A percentile compares a stretch with the other conserved stretches of the same genome.
Conservation (phyloP, 1,140 invertebrate species). For the Drosophila lacteicornis region DNA sequence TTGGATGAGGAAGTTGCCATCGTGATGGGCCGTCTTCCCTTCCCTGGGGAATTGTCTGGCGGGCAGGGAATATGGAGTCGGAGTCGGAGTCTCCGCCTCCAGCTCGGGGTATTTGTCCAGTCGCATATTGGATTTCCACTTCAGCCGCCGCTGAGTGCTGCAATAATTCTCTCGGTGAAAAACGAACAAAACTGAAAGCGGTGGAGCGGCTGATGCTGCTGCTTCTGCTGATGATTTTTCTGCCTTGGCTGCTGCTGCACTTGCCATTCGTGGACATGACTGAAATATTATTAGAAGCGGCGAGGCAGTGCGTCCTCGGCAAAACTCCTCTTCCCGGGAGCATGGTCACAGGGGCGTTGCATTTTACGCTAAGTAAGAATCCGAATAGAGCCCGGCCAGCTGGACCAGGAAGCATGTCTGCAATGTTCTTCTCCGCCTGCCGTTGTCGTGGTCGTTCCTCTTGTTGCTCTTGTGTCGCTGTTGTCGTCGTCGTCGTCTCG, state of each 20-base stretch:
- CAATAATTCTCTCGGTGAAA: slow-evolving; percentile 66
- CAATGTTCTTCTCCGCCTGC: slow-evolving; percentile 51
- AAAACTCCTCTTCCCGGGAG: slow-evolving; percentile 17
- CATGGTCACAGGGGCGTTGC: slow-evolving; percentile 67
- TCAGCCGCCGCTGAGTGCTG: slow-evolving; percentile 58
- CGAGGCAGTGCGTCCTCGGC: slow-evolving; percentile 66
- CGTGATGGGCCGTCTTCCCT: background rate
- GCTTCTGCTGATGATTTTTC: slow-evolving; percentile 11
- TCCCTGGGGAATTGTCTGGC: slow-evolving; percentile 16
- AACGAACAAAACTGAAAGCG: slow-evolving; percentile 48
- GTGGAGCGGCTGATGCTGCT: slow-evolving; percentile 57
- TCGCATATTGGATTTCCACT: slow-evolving; percentile 39
- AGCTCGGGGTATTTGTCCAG: slow-evolving; percentile 45
- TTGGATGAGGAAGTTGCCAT: slow-evolving; percentile 30
- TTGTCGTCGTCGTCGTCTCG: slow-evolving; percentile 60
- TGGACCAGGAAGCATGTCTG: slow-evolving; percentile 77
- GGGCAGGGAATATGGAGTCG: slow-evolving; percentile 7
- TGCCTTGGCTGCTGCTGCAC: slow-evolving; percentile 45
- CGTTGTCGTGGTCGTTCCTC: slow-evolving; percentile 51
- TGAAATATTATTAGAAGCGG: slow-evolving; percentile 79
- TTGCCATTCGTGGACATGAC: slow-evolving; percentile 65
- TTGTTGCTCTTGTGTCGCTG: slow-evolving; percentile 45
- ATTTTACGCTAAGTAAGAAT: slow-evolving; percentile 74
- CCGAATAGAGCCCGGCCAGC: slow-evolving; percentile 65
- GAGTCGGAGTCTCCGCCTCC: slow-evolving; percentile 12